Base-by-base conservation (phyloP, 2,888 invertebrate species). In the Dioctria rufipes region DNA sequence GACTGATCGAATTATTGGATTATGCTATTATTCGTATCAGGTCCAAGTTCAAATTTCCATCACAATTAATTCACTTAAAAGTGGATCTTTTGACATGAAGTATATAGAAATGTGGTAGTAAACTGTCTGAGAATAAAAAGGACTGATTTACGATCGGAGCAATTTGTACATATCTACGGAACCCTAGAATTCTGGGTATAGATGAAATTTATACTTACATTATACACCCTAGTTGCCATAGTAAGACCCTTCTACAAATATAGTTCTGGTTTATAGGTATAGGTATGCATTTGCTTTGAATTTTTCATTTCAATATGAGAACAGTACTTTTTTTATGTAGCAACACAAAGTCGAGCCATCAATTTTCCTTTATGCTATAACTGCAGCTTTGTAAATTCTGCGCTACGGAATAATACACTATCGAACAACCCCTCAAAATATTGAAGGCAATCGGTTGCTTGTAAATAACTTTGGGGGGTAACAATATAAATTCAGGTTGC, bases 1-100 rank as follows among this genome's bases (percentile, higher is more conserved):
- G 63, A 65, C 63, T 65, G 65, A 63, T 65, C 63, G 63, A 78
- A 51, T 65, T 78, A 78, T 63, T 78, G 54, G 65, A 78, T 78
- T 78, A 78, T 66, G 54, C 54, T 11, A 54, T 51, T 78, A 78
- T 66, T 78, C 65, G 66, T 66, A 66, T 78, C 51, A 66, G 65
- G 65, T 78, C 66, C 78, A 54, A 37, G 78, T 65, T 78, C 63
- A 42, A 78, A 78, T 78, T 65, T 73, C 73, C 73, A 73, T 73
- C 73, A 73, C 73, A 73, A 73, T 73, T 73, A 73, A 73, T 73
- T 73, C 73, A 58, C 42, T 73, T 73, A 73, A 73, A 73, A 73
- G 73, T 58, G 73, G 73, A 73, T 73, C 73, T 73, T 60, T 60
- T 73, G 73, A 60, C 60, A 42, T 54, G 73, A 73, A 58, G 73